Conservation (phyloP, 2,113 vertebrate species). For the Barnardius zonarius region DNA sequence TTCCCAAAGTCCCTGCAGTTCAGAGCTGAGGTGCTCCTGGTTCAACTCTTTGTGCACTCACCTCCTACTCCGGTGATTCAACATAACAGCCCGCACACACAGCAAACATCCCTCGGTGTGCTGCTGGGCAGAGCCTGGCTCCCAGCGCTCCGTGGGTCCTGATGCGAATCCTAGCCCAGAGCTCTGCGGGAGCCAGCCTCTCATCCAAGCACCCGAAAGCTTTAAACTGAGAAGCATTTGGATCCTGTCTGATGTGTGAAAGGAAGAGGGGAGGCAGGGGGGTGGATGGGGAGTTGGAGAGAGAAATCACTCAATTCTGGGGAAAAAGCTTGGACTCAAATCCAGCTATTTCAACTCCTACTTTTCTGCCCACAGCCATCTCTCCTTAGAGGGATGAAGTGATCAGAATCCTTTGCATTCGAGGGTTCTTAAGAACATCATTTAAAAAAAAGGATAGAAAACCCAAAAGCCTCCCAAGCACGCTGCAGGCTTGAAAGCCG, state of each 20-base stretch:
- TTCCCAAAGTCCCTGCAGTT: background rate
- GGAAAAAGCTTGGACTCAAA: background rate
- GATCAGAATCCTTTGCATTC: background rate
- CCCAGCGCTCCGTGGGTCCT: accelerated
- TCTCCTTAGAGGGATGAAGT: background rate
- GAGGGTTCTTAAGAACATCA: background rate
- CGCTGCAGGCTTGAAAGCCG: background rate
- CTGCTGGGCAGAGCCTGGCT: background rate
- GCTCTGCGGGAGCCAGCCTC: background rate
- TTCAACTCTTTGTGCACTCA: accelerated
- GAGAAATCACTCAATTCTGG: background rate
- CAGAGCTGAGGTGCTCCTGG: background rate
- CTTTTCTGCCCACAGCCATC: slow-evolving; percentile 7
- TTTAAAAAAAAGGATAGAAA: background rate
- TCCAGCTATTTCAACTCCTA: slow-evolving; percentile 13
- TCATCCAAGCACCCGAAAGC: background rate
- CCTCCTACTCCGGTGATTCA: background rate
- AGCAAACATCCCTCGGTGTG: background rate
- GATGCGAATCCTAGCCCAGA: background rate
- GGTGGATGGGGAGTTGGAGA: background rate
- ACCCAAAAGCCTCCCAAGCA: background rate
- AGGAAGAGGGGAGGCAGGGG: background rate
- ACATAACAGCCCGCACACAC: accelerated
- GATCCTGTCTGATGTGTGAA: background rate
- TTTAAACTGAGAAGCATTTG: background rate